phyloP scores from a whole-genome alignment of 2,888 invertebrate genomes.

The Leuctra nigra region DNA sequence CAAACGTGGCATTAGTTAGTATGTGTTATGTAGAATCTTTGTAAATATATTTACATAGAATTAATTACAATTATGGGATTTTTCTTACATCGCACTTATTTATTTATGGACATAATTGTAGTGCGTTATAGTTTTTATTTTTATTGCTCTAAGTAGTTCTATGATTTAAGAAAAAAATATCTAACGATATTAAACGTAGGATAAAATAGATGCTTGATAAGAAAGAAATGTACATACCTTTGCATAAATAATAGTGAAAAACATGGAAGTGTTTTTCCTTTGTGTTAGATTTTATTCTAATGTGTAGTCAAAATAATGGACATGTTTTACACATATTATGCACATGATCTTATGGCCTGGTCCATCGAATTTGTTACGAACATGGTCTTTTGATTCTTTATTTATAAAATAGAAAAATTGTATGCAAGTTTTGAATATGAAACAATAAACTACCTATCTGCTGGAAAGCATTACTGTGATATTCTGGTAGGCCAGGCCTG shows the following conservation, averaged over 20 bases:
- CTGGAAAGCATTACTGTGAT: slow-evolving; percentile 39
- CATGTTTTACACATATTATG: slow-evolving; percentile 25
- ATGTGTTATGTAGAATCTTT: too few relatives aligned
- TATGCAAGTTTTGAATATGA: not conserved
- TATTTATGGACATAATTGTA: too few relatives aligned
- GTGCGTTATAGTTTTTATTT: too few relatives aligned
- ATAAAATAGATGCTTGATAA: too few relatives aligned
- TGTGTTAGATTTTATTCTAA: not conserved
- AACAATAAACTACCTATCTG: not conserved
- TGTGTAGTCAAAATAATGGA: not conserved
- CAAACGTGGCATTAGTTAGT: too few relatives aligned
- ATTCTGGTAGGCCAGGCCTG: slow-evolving; percentile 44
- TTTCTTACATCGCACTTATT: too few relatives aligned
- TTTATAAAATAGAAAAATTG: slow-evolving; percentile 13
- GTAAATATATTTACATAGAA: too few relatives aligned
- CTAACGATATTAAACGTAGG: too few relatives aligned
- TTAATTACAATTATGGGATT: too few relatives aligned
- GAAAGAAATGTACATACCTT: too few relatives aligned
- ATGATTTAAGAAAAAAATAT: too few relatives aligned
- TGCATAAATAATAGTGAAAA: not conserved
- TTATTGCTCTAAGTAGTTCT: too few relatives aligned
- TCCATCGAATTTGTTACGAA: slow-evolving; percentile 28
- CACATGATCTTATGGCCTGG: slow-evolving; percentile 26
- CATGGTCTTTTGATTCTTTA: slow-evolving; percentile 20
- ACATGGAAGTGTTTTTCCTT: not conserved